A percentile compares a stretch with the other conserved stretches of the same genome.
Conservation (phyloP, 2,888 invertebrate genomes). For the Oxystoma pomonae region DNA sequence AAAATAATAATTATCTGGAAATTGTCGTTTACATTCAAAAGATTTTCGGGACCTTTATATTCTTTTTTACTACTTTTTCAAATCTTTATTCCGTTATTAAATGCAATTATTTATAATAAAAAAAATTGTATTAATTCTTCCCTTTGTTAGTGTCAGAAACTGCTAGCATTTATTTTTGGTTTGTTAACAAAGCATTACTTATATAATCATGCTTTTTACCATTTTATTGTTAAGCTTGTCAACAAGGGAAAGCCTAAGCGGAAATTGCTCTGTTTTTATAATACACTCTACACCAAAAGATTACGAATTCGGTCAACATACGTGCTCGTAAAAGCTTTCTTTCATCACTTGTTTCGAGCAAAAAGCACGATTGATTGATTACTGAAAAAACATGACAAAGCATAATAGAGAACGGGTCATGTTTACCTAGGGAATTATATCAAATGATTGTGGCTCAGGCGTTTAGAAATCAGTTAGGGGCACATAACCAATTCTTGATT, state of each 20-base stretch:
- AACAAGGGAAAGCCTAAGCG: not conserved
- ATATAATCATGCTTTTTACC: too few relatives aligned
- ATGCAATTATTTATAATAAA: too few relatives aligned
- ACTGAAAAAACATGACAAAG: not conserved
- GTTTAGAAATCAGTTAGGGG: not conserved
- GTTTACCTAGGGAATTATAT: not conserved
- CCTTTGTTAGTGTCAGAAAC: too few relatives aligned
- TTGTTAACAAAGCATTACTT: too few relatives aligned
- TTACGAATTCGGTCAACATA: not conserved
- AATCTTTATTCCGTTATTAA: too few relatives aligned
- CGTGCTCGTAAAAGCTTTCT: not conserved
- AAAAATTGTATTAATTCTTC: too few relatives aligned
- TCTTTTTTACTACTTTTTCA: too few relatives aligned
- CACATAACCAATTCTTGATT: not conserved
- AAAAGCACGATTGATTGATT: not conserved
- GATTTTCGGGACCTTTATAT: too few relatives aligned
- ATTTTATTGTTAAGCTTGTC: not conserved
- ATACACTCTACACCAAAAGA: not conserved
- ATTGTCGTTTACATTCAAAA: too few relatives aligned
- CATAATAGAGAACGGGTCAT: not conserved
- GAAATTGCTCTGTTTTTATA: not conserved
- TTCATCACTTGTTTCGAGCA: not conserved
- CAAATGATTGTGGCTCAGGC: not conserved
- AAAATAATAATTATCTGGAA: too few relatives aligned
- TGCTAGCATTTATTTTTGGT: too few relatives aligned